These are phyloP conservation scores for Meta bourneti DNA, from an alignment of 2,888 invertebrate genomes.

Conservation along the genomic window DNA sequence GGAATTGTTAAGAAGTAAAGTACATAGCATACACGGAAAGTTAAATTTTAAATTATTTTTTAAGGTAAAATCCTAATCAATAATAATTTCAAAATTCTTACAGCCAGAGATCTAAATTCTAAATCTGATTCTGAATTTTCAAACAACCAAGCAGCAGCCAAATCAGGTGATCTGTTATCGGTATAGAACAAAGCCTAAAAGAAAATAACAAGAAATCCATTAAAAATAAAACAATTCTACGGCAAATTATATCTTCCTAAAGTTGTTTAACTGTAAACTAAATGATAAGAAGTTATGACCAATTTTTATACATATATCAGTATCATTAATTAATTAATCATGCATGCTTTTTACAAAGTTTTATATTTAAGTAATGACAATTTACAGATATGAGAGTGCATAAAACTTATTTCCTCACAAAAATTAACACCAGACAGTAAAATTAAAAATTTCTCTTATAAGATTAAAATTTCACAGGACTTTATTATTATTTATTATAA, in stretches of 20 bases:
- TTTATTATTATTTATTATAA: too few relatives aligned
- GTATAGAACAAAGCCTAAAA: constrained; percentile 83
- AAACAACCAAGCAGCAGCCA: constrained; percentile 83
- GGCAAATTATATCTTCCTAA: background rate
- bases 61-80: too few relatives aligned
- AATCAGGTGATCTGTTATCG: constrained; percentile 83
- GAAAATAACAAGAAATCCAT: background rate
- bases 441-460: too few relatives aligned
- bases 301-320: background rate
- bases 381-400: too few relatives aligned
- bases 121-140: constrained; percentile 81
- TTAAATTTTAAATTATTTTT: too few relatives aligned
- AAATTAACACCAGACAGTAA: too few relatives aligned
- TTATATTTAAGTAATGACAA: too few relatives aligned
- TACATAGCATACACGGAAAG: too few relatives aligned
- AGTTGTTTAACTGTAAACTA: background rate
- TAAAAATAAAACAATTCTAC: background rate
- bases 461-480: too few relatives aligned
- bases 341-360: background rate
- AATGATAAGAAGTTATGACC: background rate
- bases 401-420: too few relatives aligned
- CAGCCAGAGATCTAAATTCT: constrained; percentile 76
- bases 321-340: too few relatives aligned
- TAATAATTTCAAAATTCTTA: constrained; percentile 10
- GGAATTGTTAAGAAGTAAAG: too few relatives aligned